Conservation (phyloP, 1,140 invertebrate genomes). For the Archivesica marissinica region DNA sequence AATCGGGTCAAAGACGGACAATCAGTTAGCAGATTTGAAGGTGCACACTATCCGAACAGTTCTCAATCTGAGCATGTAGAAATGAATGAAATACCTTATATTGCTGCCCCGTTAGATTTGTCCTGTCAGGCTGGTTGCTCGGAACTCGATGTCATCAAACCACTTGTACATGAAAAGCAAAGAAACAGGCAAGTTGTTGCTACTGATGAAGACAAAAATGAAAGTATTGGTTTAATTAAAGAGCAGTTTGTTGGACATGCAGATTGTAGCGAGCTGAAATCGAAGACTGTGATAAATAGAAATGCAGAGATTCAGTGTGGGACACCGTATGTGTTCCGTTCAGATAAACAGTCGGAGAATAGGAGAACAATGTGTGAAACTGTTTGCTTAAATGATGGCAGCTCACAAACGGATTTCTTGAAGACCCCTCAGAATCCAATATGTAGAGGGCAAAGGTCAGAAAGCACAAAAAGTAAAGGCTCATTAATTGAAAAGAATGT, state of each 20-base stretch:
- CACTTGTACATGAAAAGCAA: not conserved
- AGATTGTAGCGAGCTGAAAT: not conserved
- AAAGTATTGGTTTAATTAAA: not conserved
- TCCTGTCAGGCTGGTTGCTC: not conserved
- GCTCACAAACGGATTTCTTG: conserved; percentile 20
- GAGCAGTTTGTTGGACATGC: too few species aligned
- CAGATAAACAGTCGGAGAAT: not conserved
- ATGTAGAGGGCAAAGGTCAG: not conserved
- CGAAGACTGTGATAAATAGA: not conserved
- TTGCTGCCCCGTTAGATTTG: not conserved
- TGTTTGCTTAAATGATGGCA: not conserved
- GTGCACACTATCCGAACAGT: not conserved
- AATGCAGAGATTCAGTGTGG: conserved; percentile 61
- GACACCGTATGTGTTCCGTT: conserved; percentile 26
- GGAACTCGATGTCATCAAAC: not conserved
- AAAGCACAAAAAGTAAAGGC: not conserved
- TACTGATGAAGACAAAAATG: not conserved
- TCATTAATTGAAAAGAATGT: not conserved
- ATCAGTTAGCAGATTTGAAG: not conserved
- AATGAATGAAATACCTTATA: too few species aligned
- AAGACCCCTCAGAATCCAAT: not conserved
- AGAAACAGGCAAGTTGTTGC: too few species aligned
- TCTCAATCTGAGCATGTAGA: not conserved
- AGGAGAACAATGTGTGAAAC: not conserved
- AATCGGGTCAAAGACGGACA: not conserved